A percentile compares a stretch with the other conserved stretches of the same genome.
Evolutionary conservation across 2,888 invertebrate species (phyloP).

Genomic region (Drosophila siamana): DNA sequence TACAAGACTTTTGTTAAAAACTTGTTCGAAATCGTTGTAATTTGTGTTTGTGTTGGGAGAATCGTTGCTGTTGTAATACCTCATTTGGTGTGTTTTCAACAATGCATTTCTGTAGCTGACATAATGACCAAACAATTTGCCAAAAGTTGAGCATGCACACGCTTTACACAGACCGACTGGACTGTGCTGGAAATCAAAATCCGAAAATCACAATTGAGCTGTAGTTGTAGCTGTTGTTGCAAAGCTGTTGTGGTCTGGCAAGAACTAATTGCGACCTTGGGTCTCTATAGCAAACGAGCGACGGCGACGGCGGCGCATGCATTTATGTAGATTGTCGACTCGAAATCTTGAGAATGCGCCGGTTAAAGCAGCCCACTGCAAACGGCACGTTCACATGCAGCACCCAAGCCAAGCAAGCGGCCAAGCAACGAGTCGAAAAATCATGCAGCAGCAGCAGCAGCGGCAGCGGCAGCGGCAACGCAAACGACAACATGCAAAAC

Average conservation of each 20-base stretch:
- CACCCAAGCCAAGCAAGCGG: conserved; percentile 15
- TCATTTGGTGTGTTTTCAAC: background rate
- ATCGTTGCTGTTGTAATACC: conserved; percentile 4
- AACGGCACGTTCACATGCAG: conserved; percentile 57
- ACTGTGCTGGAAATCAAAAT: conserved; percentile 43
- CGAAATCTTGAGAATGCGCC: conserved; percentile 43
- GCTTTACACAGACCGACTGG: conserved; percentile 2
- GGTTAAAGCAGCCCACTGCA: conserved; percentile 11
- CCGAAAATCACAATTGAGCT: conserved; percentile 36
- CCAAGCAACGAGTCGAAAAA: background rate
- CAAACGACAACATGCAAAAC: conserved; percentile 15
- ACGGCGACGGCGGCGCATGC: conserved; percentile 51
- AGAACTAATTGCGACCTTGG: conserved; percentile 79
- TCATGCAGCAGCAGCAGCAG: conserved; percentile 11
- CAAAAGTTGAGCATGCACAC: conserved; percentile 43
- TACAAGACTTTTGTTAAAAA: background rate
- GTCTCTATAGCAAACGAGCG: conserved; percentile 31
- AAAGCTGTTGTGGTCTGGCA: conserved; percentile 43
- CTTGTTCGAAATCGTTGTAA: background rate
- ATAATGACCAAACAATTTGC: conserved; percentile 72
- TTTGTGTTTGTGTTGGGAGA: background rate
- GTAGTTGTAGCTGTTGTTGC: conserved; percentile 40
- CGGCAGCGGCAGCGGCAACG: conserved; percentile 11
- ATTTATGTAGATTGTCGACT: conserved; percentile 45
- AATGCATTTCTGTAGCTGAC: conserved; percentile 42